A percentile compares a stretch with the other conserved stretches of the same genome.
phyloP scores from a whole-genome alignment of 2,797 vertebrate genomes.

The Xenops minutus region DNA sequence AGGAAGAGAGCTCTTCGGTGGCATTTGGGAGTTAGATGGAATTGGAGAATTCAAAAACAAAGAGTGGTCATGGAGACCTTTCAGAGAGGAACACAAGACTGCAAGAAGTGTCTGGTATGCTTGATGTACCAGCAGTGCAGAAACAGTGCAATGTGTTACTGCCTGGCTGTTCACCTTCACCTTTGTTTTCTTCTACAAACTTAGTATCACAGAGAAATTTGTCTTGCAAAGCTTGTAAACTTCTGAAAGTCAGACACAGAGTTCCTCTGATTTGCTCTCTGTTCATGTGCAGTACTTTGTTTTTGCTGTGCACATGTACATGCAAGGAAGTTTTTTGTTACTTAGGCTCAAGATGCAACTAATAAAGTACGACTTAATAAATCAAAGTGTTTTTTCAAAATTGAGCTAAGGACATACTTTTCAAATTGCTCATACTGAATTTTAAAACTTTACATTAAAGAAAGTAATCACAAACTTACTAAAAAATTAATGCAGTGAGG shows the following conservation, averaged over 20 bases:
- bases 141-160: neutral
- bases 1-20: neutral
- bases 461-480: neutral
- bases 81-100: neutral
- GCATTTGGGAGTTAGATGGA: neutral
- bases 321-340: neutral
- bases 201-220: neutral
- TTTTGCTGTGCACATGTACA: neutral
- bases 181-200: neutral
- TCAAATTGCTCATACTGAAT: neutral
- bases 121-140: neutral
- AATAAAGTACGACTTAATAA: neutral
- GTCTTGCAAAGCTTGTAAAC: neutral
- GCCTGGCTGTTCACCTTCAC: neutral
- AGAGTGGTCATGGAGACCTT: neutral
- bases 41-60: neutral
- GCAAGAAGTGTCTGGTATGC: neutral
- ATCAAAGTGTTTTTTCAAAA: neutral
- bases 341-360: neutral
- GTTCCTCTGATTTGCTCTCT: neutral
- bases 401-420: neutral
- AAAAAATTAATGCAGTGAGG: neutral
- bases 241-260: neutral
- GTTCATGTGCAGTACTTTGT: neutral
- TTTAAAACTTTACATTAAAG: neutral